Base-by-base conservation (phyloP, 2,888 invertebrate genomes). In the Tridacna crocea region DNA sequence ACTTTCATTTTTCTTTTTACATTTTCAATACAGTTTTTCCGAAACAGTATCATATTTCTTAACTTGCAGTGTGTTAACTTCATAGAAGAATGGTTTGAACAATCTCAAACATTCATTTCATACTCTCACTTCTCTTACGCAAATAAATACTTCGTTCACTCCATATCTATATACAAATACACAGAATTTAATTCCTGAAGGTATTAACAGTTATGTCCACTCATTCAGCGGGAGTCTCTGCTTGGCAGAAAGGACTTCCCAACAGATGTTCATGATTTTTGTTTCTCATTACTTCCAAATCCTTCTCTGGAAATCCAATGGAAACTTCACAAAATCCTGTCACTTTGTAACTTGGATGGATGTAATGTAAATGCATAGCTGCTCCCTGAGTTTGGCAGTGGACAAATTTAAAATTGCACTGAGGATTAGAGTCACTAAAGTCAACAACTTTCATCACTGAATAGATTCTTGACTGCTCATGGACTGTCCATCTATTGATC, bases 381-480 rank as follows among this genome's bases (percentile, higher is more conserved):
- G 83, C 77, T 88, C 82, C 89, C 88, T 88, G 87, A 89, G 88
- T 65, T 80, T 75, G 84, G 89, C 87, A 89, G 87, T 88, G 78
- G 80, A 77, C 75, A 78, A 77, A 15, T 75, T 51, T 36, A 60
- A 66, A 77, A 82, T 83, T 88, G 88, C 88, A 89, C 88, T 87
- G 83, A 77, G 27, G 36, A 48, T 77, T 80, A 78, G 66, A 66
- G 73, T 74, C 63, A 75, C n/a, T 60, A 47, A 48, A 48, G n/a
- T 75, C 75, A 24, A 75, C 48, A 36, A 36, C 17, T 61, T 47
- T 76, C 66, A 63, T 77, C 82, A 79, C 91, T 91, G 90, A 85
- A 92, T 90, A 81, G 89, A 90, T 79, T 92, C 92, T 72, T 91
- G 90, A 63, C 91, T 92, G 77, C 91, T 90, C 87, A 91, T 88